Percentiles rank a stretch among this genome's conserved stretches.
These are phyloP conservation scores for Sinocyclocheilus anshuiensis DNA, from an alignment of 2,113 vertebrate genomes.

Conservation along the genomic window DNA sequence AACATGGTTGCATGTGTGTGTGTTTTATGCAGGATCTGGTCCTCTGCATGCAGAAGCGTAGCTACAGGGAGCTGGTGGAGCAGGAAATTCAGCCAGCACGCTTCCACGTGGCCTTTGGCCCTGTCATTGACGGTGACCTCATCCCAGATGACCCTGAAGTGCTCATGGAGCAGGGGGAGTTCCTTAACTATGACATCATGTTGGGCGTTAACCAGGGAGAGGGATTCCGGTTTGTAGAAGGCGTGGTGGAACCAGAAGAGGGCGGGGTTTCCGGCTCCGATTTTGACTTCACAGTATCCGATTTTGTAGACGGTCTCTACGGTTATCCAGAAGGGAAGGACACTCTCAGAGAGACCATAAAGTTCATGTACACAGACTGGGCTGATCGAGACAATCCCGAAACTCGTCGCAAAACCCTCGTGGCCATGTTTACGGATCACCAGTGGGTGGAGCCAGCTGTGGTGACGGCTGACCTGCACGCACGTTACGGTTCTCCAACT, in stretches of 20 bases:
- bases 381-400: constrained; percentile 96
- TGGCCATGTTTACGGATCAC: constrained; percentile 98
- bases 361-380: constrained; percentile 99
- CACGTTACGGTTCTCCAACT: constrained; percentile 94
- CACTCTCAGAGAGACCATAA: constrained; percentile 95
- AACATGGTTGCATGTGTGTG: no score
- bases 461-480: constrained; percentile 94
- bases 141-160: constrained; percentile 98
- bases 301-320: constrained; percentile 97
- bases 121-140: constrained; percentile 95
- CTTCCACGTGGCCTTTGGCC: constrained; percentile 96
- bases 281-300: constrained; percentile 96
- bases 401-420: constrained; percentile 94
- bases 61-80: constrained; percentile 92
- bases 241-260: constrained; percentile 93
- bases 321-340: constrained; percentile 98
- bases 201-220: constrained; percentile 97
- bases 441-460: constrained; percentile 98
- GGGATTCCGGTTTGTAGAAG: constrained; percentile 96
- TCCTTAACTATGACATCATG: constrained; percentile 99
- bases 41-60: constrained; percentile 94
- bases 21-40: constrained; percentile 84
- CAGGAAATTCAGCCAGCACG: constrained; percentile 96
- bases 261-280: constrained; percentile 93
- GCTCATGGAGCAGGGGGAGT: constrained; percentile 99